Evolutionary conservation across 2,797 vertebrate species (phyloP).

Genomic region (Dipus sagitta): DNA sequence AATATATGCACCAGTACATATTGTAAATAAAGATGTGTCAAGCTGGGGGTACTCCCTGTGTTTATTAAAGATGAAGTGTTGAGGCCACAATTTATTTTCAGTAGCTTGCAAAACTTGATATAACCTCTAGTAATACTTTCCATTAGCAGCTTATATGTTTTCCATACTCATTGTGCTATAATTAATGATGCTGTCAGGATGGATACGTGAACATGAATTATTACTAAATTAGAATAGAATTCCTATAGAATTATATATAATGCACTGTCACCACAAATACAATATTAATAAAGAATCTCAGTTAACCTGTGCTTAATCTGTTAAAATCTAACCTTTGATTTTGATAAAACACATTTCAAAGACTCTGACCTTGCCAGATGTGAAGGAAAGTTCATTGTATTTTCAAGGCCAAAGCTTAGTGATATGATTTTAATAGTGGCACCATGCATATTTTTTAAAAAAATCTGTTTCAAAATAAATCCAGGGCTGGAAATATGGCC

Average conservation of each 20-base stretch:
- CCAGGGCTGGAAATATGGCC: no score
- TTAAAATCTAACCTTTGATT: constrained; percentile 74
- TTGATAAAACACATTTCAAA: constrained; percentile 59
- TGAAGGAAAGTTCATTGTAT: background rate
- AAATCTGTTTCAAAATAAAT: constrained; percentile 68
- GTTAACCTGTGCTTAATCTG: constrained; percentile 63
- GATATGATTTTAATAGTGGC: background rate
- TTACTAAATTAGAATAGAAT: constrained; percentile 71
- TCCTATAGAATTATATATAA: constrained; percentile 68
- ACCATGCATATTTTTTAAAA: background rate
- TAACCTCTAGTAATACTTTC: constrained; percentile 32
- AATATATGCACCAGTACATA: constrained; percentile 35
- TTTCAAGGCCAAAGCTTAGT: constrained; percentile 47
- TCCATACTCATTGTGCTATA: constrained; percentile 67
- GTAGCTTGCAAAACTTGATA: constrained; percentile 22
- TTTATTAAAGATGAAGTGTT: constrained; percentile 54
- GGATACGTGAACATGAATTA: constrained; percentile 60
- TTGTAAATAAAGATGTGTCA: background rate
- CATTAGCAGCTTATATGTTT: constrained; percentile 45
- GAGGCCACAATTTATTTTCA: constrained; percentile 36
- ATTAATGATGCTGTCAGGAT: constrained; percentile 73
- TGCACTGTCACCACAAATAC: constrained; percentile 35
- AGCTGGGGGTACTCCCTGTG: background rate
- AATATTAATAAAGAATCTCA: constrained; percentile 63
- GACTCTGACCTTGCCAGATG: constrained; percentile 62